Base-by-base conservation (phyloP, 2,888 invertebrate species). In the Oxytorus armatus region DNA sequence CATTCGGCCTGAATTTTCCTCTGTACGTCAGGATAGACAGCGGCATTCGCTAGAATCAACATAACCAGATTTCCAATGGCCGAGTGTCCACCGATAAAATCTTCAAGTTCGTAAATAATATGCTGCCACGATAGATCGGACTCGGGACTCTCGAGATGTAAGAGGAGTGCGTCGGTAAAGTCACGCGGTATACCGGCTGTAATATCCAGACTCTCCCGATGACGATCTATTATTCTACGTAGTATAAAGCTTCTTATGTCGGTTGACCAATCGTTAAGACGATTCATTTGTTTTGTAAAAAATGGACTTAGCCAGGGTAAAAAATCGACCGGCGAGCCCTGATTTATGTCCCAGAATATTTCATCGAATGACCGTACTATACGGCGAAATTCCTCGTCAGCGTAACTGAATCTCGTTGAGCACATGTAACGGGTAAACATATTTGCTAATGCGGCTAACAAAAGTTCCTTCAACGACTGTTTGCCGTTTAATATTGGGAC, bases 271-370 rank as follows among this genome's bases (percentile, higher is more conserved):
- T 93, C 90, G 0, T 94, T 93, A 3, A 97, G 92, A 83, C 94
- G 95, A 1, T 94, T 93, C 92, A 96, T 94, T 86, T 96, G 96
- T 1, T 93, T 92, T 1, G 92, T 92, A 90, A 96, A 97, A 78
- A 96, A 94, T 0, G 96, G 96, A 0, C 94, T 92, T 0, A 97
- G 90, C 95, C 96, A 97, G 0, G 97, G 97, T 21, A 98, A 88
- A 87, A 97, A 97, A 87, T 98, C 98, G 0, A 97, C 94, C 0
- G 96, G 96, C 89, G 97, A 97, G 0, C 97, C 97, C 86, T 97
- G 96, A 90, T 97, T 98, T 82, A 98, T 97, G 89, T 97, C 97
- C 96, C 96, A 97, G 92, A 98, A 98, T 65, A 98, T 97, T 85
- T 96, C 95, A 86, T 97, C 97, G 89, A 97, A 97, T 75, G 93